Percentiles rank a stretch among this genome's conserved stretches.
phyloP scores from a whole-genome alignment of 2,113 vertebrate species.

The Pagrus major region DNA sequence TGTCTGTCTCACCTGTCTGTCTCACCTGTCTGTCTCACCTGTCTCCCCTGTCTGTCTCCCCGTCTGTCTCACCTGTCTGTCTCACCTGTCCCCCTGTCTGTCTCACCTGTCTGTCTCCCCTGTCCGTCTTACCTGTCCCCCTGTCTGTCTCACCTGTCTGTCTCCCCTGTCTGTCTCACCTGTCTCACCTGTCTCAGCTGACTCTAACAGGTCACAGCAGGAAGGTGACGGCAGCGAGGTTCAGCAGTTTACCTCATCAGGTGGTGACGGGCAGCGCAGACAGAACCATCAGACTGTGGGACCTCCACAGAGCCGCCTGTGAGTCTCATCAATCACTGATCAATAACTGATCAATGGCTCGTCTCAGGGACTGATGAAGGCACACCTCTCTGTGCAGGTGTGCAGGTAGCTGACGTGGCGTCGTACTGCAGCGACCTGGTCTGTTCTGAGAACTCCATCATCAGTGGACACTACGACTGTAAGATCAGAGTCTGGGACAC shows the following conservation, averaged over 20 bases:
- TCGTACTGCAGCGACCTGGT: slow-evolving; percentile 92
- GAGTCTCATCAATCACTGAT: slow-evolving; percentile 53
- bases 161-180: background rate
- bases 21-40: too few relatives aligned
- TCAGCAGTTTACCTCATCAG: slow-evolving; percentile 81
- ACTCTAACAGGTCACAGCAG: slow-evolving; percentile 91
- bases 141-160: too few relatives aligned
- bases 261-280: slow-evolving; percentile 91
- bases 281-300: slow-evolving; percentile 90
- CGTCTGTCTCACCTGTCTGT: background rate
- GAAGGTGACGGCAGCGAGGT: slow-evolving; percentile 91
- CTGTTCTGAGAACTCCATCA: slow-evolving; percentile 86
- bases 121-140: too few relatives aligned
- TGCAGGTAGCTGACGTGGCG: slow-evolving; percentile 81
- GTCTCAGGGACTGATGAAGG: background rate
- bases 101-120: too few relatives aligned
- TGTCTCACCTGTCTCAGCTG: slow-evolving; percentile 74
- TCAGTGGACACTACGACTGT: slow-evolving; percentile 90
- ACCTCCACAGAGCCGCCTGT: slow-evolving; percentile 89
- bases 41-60: too few relatives aligned
- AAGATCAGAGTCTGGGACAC: slow-evolving; percentile 92
- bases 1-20: background rate
- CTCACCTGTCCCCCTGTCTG: background rate
- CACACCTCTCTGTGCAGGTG: slow-evolving; percentile 75
- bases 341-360: background rate